Conservation (phyloP, 2,113 vertebrate species). For the Macquaria australasica region DNA sequence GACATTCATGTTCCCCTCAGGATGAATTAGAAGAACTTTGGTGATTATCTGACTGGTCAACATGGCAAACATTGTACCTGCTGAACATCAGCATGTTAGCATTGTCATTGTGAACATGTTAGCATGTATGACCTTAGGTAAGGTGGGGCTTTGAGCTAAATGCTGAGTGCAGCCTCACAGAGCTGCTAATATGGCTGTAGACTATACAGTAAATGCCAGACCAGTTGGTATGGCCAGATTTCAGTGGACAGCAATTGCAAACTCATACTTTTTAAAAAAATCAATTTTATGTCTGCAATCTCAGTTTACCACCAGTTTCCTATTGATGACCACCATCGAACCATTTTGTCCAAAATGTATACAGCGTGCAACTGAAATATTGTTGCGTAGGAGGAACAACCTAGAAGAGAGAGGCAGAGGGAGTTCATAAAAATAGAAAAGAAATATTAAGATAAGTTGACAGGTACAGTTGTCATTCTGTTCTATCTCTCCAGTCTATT, state of each 20-base stretch:
- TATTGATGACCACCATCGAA: neutral
- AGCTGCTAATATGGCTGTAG: neutral
- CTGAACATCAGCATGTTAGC: too few species aligned
- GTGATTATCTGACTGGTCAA: neutral
- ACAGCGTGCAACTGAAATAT: neutral
- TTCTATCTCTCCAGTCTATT: neutral
- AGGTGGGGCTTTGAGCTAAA: too few species aligned
- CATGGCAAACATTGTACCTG: too few species aligned
- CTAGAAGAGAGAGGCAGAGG: slow-evolving; percentile 1
- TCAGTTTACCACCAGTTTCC: neutral
- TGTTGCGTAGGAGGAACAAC: neutral
- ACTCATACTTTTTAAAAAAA: too few species aligned
- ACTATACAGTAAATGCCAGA: neutral
- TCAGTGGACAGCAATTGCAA: neutral
- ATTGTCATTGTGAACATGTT: neutral
- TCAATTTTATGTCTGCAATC: neutral
- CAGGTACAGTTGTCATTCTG: slow-evolving; percentile 12
- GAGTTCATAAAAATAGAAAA: slow-evolving; percentile 7
- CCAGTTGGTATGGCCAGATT: neutral
- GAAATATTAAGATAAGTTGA: slow-evolving; percentile 5
- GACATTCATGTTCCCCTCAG: neutral
- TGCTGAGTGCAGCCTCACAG: too few species aligned
- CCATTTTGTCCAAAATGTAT: neutral
- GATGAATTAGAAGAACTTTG: neutral
- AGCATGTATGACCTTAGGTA: neutral